phyloP scores from a whole-genome alignment of 1,140 invertebrate genomes.

The Aporrectodea caliginosa region DNA sequence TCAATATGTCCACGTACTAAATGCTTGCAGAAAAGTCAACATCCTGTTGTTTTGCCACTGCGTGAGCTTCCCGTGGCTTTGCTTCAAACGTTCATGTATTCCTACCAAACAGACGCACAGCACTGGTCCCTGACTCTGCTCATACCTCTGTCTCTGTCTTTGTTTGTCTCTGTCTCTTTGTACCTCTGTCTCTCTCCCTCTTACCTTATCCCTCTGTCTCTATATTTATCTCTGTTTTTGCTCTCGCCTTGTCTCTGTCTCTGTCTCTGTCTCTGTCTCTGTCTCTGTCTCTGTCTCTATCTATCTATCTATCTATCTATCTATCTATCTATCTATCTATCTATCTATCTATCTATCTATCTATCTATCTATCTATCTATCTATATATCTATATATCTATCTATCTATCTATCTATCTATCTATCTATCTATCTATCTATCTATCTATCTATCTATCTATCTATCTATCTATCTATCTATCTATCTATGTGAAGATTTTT shows the following conservation, averaged over 20 bases:
- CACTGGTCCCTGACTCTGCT: too few relatives aligned
- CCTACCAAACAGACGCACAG: too few relatives aligned
- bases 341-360: neutral
- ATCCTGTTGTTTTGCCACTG: too few relatives aligned
- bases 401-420: constrained; percentile 3
- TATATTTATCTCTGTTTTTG: too few relatives aligned
- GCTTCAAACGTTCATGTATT: too few relatives aligned
- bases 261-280: neutral
- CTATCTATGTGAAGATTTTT: neutral
- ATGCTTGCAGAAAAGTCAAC: too few relatives aligned
- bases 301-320: neutral
- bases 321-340: neutral
- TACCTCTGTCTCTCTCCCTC: too few relatives aligned
- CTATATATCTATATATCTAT: neutral
- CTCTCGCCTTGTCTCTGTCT: neutral
- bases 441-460: constrained; percentile 3
- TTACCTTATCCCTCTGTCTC: too few relatives aligned
- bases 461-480: constrained; percentile 3
- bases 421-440: constrained; percentile 3
- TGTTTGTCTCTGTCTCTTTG: too few relatives aligned
- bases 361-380: neutral
- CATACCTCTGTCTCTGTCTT: too few relatives aligned
- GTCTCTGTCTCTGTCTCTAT: neutral
- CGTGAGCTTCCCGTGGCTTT: too few relatives aligned
- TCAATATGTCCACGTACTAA: too few relatives aligned